These are phyloP conservation scores for Turnix velox DNA, from an alignment of 2,113 vertebrate species.

Conservation along the genomic window DNA sequence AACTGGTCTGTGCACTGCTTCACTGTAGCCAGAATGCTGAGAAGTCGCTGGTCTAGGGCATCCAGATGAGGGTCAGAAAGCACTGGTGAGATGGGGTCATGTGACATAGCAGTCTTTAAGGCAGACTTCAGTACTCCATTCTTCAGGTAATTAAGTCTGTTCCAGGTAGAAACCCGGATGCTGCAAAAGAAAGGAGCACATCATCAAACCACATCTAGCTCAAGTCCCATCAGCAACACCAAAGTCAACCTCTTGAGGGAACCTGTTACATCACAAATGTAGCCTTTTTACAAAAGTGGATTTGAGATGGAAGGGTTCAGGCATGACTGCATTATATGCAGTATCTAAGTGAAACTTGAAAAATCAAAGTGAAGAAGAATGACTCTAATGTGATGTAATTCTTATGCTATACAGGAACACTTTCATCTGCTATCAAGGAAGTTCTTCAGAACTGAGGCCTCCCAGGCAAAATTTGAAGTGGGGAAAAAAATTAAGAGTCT, in stretches of 20 bases:
- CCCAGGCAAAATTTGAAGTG: background rate
- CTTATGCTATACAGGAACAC: background rate
- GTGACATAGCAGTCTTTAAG: slow-evolving; percentile 84
- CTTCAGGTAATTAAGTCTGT: slow-evolving; percentile 89
- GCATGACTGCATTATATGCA: background rate
- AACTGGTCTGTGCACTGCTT: slow-evolving; percentile 95
- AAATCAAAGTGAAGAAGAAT: background rate
- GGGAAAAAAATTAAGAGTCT: background rate
- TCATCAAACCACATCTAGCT: background rate
- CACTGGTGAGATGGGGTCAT: slow-evolving; percentile 88
- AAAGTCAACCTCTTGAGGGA: background rate
- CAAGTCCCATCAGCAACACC: background rate
- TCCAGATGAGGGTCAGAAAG: slow-evolving; percentile 85
- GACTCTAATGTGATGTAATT: fast-evolving
- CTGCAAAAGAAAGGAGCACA: slow-evolving; percentile 67
- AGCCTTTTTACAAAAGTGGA: background rate
- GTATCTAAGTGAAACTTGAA: background rate
- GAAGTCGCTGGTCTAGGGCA: slow-evolving; percentile 87
- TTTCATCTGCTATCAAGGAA: background rate
- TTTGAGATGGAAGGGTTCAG: background rate
- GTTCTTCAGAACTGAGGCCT: background rate
- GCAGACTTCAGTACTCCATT: slow-evolving; percentile 85
- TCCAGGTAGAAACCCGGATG: slow-evolving; percentile 95
- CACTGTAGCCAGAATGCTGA: slow-evolving; percentile 83
- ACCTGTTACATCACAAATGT: background rate